A percentile compares a stretch with the other conserved stretches of the same genome.
phyloP scores from a whole-genome alignment of 2,113 vertebrate genomes.

The Cyrtonyx montezumae region DNA sequence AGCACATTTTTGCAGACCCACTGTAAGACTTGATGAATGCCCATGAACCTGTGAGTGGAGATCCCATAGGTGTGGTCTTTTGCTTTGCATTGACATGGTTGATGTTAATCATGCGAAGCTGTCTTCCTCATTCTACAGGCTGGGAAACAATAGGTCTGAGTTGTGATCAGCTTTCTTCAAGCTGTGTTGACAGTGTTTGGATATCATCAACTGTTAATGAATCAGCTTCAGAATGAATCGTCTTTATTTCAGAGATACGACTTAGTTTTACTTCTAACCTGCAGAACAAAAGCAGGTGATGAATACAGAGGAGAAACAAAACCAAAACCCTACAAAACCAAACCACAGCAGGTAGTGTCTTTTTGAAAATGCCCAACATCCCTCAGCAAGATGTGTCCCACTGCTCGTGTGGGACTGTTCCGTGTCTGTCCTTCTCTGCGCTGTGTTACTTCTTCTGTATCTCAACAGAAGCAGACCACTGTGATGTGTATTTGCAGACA shows the following conservation, averaged over 20 bases:
- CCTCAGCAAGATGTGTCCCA: not conserved
- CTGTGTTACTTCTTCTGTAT: not conserved
- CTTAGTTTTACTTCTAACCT: not conserved
- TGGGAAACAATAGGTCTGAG: not conserved
- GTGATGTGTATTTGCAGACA: not conserved
- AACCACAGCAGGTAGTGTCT: not conserved
- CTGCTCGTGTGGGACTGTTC: not conserved
- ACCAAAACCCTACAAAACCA: not conserved
- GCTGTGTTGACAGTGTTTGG: not conserved
- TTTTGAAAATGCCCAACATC: not conserved
- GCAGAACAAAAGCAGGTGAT: not conserved
- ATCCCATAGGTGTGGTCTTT: accelerated
- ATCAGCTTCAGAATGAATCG: not conserved
- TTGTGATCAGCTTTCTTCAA: not conserved
- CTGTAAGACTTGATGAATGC: not conserved
- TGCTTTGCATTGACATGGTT: not conserved
- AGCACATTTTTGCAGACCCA: not conserved
- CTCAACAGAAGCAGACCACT: not conserved
- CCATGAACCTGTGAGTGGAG: not conserved
- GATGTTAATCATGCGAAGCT: not conserved
- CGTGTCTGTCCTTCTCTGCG: not conserved
- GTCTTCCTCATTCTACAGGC: not conserved
- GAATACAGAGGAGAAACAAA: not conserved
- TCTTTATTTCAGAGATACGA: not conserved
- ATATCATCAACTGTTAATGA: not conserved